Conservation (phyloP, 2,113 vertebrate genomes). For the Aplodontia rufa region DNA sequence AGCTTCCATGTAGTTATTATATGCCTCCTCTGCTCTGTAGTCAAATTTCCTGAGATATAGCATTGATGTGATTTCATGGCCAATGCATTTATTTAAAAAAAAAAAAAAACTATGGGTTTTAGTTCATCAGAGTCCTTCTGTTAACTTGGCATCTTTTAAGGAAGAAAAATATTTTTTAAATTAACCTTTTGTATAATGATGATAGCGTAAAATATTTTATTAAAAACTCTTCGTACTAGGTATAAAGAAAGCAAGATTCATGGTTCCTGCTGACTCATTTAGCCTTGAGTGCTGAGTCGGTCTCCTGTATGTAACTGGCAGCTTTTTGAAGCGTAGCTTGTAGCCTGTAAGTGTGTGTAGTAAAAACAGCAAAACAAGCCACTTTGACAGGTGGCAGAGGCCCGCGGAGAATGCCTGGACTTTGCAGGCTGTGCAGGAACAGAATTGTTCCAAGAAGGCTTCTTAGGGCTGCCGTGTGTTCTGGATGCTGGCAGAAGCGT, state of each 20-base stretch:
- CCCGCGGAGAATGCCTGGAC: not conserved
- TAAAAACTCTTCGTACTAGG: not conserved
- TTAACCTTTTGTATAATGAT: not conserved
- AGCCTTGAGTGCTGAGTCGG: not conserved
- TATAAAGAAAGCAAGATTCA: not conserved
- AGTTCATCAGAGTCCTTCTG: slow-evolving; percentile 9
- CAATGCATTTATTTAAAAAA: not conserved
- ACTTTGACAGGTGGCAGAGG: not conserved
- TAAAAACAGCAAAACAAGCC: not conserved
- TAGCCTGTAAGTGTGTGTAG: not conserved
- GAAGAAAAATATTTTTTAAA: slow-evolving; percentile 22
- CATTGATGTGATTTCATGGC: slow-evolving; percentile 12
- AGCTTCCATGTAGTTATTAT: not conserved
- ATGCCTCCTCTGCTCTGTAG: not conserved
- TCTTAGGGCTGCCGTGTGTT: not conserved
- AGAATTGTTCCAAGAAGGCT: not conserved
- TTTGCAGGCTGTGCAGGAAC: not conserved
- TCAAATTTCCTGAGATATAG: slow-evolving; percentile 41
- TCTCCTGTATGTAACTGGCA: not conserved
- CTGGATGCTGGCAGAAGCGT: not conserved
- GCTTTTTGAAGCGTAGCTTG: not conserved
- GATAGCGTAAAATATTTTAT: not conserved
- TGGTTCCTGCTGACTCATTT: not conserved
- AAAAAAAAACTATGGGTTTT: not conserved
- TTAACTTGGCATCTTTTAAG: slow-evolving; percentile 47